Evolutionary conservation across 2,888 invertebrate genomes (phyloP), one percentile per base, ranked within the genome.

Genomic region (Xiphydria camelus): DNA sequence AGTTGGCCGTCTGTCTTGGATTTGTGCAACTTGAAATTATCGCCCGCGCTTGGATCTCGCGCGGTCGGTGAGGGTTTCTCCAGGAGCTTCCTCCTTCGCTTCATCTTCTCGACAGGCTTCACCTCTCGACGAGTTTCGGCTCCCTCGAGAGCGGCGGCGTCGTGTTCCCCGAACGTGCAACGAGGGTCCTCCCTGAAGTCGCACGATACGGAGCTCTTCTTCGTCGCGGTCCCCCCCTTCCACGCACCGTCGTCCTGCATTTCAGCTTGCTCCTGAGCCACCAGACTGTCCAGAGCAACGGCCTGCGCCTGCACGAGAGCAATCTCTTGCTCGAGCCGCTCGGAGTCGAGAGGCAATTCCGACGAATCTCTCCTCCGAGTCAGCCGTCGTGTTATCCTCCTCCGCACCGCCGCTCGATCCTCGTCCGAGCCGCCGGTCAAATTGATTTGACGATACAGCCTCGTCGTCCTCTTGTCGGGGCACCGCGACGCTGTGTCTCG

Each of bases 391-490:
- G 70, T 74, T 2, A 73, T 59, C 17, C 64, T 61, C 3, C 57
- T 57, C 12, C 68, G 68, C 4, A 70, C 52, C 18, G 66, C 65
- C 15, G 59, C 57, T 4, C 57, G 49, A 5, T 64, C 51, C 23
- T 61, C 64, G n/a, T 58, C 50, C 43, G 57, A 26, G 43, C 18
- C 39, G 4, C 22, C 23, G 4, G 57, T 53, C 21, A 66, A 42
- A 18, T 59, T 66, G 1, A 61, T 45, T 31, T 70, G 66, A 19
- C 60, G 63, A 15, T 61, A 63, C 10, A 66, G 22, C 25, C 40
- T 50, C 37, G 55, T 29, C 12, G 29, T 5, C 15, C 15, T 29
- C 62, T 82, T 79, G 62, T 86, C 82, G 61, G 82, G 83, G n/a
- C n/a, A n/a, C n/a, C n/a, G n/a, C n/a, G n/a, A n/a, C n/a, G n/a